phyloP scores from a whole-genome alignment of 2,797 vertebrate genomes.

The Acrocephalus scirpaceus region DNA sequence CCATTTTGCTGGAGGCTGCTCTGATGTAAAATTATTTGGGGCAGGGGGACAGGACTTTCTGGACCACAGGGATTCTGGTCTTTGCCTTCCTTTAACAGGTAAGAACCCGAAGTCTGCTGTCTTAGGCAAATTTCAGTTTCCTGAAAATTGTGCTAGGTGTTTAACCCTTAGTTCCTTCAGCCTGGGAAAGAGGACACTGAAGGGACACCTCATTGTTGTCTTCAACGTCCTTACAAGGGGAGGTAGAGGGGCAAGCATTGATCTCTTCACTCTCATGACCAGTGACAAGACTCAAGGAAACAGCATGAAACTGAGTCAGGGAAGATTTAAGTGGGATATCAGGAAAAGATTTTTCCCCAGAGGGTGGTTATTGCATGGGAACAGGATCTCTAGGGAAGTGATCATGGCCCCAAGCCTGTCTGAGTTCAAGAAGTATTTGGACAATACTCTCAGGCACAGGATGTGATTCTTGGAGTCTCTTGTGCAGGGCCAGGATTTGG shows the following conservation, averaged over 20 bases:
- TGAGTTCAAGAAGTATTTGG: background rate
- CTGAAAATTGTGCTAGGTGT: background rate
- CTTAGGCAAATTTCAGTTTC: background rate
- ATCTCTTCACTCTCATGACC: background rate
- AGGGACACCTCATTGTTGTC: background rate
- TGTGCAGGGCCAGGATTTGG: background rate
- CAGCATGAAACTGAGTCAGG: background rate
- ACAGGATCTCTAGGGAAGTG: background rate
- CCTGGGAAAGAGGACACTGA: background rate
- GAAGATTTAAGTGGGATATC: background rate
- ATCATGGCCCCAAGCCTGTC: background rate
- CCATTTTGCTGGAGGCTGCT: background rate
- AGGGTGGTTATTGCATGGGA: background rate
- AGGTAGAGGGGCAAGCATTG: background rate
- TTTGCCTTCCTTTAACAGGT: background rate
- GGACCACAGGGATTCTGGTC: background rate
- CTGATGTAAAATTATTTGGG: background rate
- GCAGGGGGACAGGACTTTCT: background rate
- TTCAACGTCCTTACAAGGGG: background rate
- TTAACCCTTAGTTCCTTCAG: background rate
- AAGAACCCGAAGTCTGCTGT: background rate
- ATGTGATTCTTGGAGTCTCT: background rate
- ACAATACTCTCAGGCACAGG: background rate
- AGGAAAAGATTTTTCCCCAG: background rate
- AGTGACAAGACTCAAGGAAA: background rate